A percentile compares a stretch with the other conserved stretches of the same genome.
These are phyloP conservation scores for Macrobrachium nipponense DNA, from an alignment of 1,140 invertebrate species.

Conservation along the genomic window DNA sequence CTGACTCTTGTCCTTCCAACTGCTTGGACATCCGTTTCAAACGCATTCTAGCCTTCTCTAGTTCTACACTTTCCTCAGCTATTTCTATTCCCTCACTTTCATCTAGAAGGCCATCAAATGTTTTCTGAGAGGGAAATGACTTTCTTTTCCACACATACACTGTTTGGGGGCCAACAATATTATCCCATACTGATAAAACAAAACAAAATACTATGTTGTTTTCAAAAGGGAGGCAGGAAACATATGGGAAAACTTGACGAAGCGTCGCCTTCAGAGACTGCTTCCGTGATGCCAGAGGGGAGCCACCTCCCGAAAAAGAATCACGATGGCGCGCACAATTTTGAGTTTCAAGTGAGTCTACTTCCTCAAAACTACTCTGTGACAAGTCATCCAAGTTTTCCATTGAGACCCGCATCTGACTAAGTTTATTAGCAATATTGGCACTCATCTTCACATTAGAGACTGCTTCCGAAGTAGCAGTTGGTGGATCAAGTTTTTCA, in stretches of 20 bases:
- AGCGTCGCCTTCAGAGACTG: conserved; percentile 31
- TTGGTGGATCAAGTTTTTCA: background rate
- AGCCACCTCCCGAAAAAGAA: background rate
- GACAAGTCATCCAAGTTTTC: conserved; percentile 24
- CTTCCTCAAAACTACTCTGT: conserved; percentile 35
- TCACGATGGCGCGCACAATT: background rate
- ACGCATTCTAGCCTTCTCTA: background rate
- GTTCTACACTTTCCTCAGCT: conserved; percentile 29
- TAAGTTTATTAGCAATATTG: conserved; percentile 48
- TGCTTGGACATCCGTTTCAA: background rate
- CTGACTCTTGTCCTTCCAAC: background rate
- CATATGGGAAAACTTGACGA: conserved; percentile 55
- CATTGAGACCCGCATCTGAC: conserved; percentile 18
- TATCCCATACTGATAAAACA: conserved; percentile 63
- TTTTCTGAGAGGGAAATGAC: conserved; percentile 46
- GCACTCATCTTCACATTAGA: conserved; percentile 54
- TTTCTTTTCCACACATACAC: conserved; percentile 63
- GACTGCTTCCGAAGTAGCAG: background rate
- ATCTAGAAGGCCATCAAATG: conserved; percentile 41
- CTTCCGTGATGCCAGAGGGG: background rate
- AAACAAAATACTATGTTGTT: conserved; percentile 64
- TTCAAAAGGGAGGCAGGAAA: conserved; percentile 62
- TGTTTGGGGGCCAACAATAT: conserved; percentile 62
- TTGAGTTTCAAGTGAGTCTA: background rate
- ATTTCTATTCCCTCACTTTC: conserved; percentile 12